These are phyloP conservation scores for Geophilus truncorum DNA, from an alignment of 2,888 invertebrate species.

Conservation along the genomic window DNA sequence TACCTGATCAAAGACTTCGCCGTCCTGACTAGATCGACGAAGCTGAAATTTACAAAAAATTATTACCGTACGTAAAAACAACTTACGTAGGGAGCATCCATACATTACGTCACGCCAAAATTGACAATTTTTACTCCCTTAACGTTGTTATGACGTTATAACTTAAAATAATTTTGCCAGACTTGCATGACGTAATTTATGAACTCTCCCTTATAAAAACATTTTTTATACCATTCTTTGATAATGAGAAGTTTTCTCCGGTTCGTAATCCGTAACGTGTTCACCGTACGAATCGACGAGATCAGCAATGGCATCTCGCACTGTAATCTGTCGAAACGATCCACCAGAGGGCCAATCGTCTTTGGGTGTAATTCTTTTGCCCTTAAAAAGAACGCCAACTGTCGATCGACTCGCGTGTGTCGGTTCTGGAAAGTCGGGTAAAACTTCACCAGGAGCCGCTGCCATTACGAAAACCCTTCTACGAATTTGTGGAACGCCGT, in stretches of 20 bases:
- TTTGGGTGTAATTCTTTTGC: slow-evolving; percentile 54
- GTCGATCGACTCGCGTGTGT: slow-evolving; percentile 65
- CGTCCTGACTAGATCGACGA: no score
- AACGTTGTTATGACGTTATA: no score
- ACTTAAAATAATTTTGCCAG: no score
- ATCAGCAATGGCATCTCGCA: slow-evolving; percentile 78
- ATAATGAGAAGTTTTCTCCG: slow-evolving; percentile 67
- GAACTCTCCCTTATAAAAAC: no score
- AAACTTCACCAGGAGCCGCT: slow-evolving; percentile 68
- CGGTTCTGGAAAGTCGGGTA: slow-evolving; percentile 75
- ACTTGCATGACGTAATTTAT: no score
- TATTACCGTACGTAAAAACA: no score
- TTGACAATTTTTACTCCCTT: no score
- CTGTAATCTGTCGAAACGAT: slow-evolving; percentile 69
- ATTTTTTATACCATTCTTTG: slow-evolving; percentile 56
- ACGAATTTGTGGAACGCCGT: slow-evolving; percentile 78
- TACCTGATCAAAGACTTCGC: no score
- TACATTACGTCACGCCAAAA: no score
- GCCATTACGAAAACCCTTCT: slow-evolving; percentile 66
- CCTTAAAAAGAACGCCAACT: slow-evolving; percentile 59
- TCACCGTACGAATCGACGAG: slow-evolving; percentile 64
- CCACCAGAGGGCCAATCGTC: slow-evolving; percentile 60
- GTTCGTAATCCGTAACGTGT: slow-evolving; percentile 65
- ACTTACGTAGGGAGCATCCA: no score
- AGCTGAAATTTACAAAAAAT: no score